Percentiles rank a stretch among this genome's conserved stretches.
Conservation (phyloP, 2,888 invertebrate genomes). For the Trilocha varians region DNA sequence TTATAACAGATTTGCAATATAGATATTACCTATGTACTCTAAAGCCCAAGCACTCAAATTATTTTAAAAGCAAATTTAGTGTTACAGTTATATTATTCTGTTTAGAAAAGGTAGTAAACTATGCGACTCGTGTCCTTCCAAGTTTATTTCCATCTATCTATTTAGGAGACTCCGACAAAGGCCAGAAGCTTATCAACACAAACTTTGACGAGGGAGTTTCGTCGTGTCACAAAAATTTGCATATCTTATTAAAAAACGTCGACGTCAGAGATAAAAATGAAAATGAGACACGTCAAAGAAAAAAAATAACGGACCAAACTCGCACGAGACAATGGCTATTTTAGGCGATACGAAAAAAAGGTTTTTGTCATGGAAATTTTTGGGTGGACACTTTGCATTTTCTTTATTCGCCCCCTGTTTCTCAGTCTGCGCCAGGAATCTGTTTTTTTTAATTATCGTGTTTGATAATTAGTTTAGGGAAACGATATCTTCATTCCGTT, state of each 20-base stretch:
- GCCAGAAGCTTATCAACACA: slow-evolving; percentile 28
- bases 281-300: slow-evolving; percentile 45
- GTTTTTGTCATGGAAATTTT: slow-evolving; percentile 69
- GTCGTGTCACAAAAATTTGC: slow-evolving; percentile 52
- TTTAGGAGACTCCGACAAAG: slow-evolving; percentile 18
- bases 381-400: slow-evolving; percentile 69
- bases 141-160: not conserved
- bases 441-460: slow-evolving; percentile 72
- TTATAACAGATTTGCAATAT: no score
- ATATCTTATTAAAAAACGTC: slow-evolving; percentile 70
- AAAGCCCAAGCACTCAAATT: no score
- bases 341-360: slow-evolving; percentile 60
- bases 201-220: slow-evolving; percentile 36
- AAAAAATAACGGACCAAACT: slow-evolving; percentile 55
- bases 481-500: slow-evolving; percentile 60
- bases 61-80: not conserved
- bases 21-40: no score
- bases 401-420: slow-evolving; percentile 60
- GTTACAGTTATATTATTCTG: not conserved
- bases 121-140: not conserved
- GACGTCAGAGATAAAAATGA: slow-evolving; percentile 55
- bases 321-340: slow-evolving; percentile 66
- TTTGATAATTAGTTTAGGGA: slow-evolving; percentile 72
- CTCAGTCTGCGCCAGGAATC: slow-evolving; percentile 48
- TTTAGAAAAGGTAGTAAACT: slow-evolving; percentile 3